Evolutionary conservation across 2,797 vertebrate species (phyloP).

Genomic region (Phalanger gymnotis): DNA sequence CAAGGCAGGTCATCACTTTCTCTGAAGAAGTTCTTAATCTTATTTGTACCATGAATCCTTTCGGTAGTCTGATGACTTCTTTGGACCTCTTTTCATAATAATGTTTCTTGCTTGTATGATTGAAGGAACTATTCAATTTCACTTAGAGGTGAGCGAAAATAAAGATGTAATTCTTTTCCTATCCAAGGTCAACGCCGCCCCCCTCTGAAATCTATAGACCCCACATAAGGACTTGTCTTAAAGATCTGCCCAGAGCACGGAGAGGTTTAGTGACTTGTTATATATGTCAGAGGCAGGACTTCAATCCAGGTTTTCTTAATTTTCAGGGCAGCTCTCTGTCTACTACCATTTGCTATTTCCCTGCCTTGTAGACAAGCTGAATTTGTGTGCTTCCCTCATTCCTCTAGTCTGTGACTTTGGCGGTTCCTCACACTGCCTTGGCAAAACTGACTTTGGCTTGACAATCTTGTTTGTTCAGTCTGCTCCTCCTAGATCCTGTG

Average conservation of each 20-base stretch:
- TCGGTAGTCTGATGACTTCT: not conserved
- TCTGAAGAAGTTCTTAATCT: not conserved
- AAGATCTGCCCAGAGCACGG: not conserved
- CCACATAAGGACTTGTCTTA: not conserved
- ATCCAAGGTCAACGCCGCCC: too few relatives aligned
- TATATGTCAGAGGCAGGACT: too few relatives aligned
- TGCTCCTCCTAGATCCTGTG: not conserved
- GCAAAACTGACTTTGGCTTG: not conserved
- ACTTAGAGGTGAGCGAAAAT: not conserved
- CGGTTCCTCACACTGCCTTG: not conserved
- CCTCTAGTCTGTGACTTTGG: not conserved
- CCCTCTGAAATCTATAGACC: not conserved
- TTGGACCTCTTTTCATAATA: not conserved
- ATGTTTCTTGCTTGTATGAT: not conserved
- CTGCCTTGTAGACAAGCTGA: not conserved
- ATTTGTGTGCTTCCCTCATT: not conserved
- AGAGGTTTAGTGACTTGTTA: not conserved
- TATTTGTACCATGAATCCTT: not conserved
- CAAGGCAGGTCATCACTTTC: not conserved
- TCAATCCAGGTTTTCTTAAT: not conserved
- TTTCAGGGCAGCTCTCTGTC: not conserved
- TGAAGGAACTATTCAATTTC: not conserved
- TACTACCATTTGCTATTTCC: not conserved
- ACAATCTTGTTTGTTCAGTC: not conserved
- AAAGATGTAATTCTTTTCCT: not conserved